These are phyloP conservation scores for Steatornis caripensis DNA, from an alignment of 2,113 vertebrate genomes.

Conservation along the genomic window DNA sequence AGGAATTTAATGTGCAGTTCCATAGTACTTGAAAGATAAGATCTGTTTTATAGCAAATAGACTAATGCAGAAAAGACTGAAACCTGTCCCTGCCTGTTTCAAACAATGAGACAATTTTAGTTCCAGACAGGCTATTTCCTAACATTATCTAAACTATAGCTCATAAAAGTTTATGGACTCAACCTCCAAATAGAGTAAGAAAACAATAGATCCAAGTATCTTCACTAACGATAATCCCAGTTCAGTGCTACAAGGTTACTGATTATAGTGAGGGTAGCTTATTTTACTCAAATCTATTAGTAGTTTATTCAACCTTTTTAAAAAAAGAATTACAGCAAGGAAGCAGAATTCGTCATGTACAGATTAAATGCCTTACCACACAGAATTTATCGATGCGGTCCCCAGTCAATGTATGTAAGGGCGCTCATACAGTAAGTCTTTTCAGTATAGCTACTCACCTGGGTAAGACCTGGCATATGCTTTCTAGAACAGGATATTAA, in stretches of 20 bases:
- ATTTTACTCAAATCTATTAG: not conserved
- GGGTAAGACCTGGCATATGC: not conserved
- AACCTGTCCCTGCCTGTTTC: conserved; percentile 37
- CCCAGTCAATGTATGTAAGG: not conserved
- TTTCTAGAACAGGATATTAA: not conserved
- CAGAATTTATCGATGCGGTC: not conserved
- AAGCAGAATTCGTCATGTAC: not conserved
- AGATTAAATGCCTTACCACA: not conserved
- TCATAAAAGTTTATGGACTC: conserved; percentile 59
- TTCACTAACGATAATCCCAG: not conserved
- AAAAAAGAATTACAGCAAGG: no score
- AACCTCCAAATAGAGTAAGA: not conserved
- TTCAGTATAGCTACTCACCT: not conserved
- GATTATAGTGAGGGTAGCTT: not conserved
- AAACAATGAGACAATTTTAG: conserved; percentile 59
- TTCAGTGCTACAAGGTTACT: not conserved
- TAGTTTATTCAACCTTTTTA: no score
- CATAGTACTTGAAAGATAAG: conserved; percentile 5
- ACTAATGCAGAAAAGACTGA: not conserved
- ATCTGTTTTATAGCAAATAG: conserved; percentile 25
- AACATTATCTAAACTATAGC: conserved; percentile 54
- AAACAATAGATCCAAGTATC: conserved; percentile 5
- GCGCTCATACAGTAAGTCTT: not conserved
- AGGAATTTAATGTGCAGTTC: not conserved
- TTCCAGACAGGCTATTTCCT: conserved; percentile 52